Base-by-base conservation (phyloP, 2,888 invertebrate genomes). In the Rhamnusium bicolor region DNA sequence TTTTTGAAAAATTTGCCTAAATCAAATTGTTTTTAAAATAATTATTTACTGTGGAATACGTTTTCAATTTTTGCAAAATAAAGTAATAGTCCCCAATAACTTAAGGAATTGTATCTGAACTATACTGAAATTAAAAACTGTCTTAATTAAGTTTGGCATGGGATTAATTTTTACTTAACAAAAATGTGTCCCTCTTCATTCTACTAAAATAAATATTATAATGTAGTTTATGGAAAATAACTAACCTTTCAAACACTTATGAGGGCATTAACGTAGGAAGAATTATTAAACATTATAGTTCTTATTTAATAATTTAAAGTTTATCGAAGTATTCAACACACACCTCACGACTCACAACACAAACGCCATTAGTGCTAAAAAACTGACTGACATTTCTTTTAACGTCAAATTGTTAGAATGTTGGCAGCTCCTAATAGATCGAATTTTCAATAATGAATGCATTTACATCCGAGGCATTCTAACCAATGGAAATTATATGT, bases 331-430 rank as follows among this genome's bases (percentile, higher is more conserved):
- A 53, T 70, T 60, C 54, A 54, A 46, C 63, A 70, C 5, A 54
- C 54, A 7, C 46, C 12, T 56, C 46, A 46, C 56, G 0, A 56
- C 14, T 71, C 71, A 77, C 74, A 68, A 73, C 73, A 66, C 72
- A 68, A 73, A 72, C 77, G 73, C 79, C 79, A 79, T 79, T 79
- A 71, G 60, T 60, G 67, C 56, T 18, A 56, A 46, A 24, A 54
- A 73, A 75, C 72, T 68, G 70, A 79, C 77, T 74, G 77, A 75
- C 75, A 68, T 56, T 29, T 53, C 14, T 56, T 67, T 56, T 67
- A 56, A 56, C 56, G 24, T 67, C 67, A 67, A 56, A 46, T 61
- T 29, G 61, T 40, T 61, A 19, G n/a, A 18, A 67, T 46, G 56
- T 56, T 67, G 67, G 67, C 67, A 46, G n/a, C 40, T 2, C 40